Conservation (phyloP, 2,888 invertebrate genomes). For the Drosophila birchii region DNA sequence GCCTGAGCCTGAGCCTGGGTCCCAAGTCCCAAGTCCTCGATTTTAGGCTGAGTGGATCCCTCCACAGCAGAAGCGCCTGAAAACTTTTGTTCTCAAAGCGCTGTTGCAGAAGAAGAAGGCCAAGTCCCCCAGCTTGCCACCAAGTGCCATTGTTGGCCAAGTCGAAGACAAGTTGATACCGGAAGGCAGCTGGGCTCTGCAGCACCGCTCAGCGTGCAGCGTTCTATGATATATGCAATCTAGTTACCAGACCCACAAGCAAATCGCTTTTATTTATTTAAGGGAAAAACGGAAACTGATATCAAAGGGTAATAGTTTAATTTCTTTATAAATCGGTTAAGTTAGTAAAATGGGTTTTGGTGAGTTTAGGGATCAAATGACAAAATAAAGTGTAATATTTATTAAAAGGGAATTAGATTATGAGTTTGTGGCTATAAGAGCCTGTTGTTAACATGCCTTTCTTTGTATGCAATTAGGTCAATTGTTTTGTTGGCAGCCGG, state of each 20-base stretch:
- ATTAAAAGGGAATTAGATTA: too few relatives aligned
- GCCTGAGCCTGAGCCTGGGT: slow-evolving; percentile 40
- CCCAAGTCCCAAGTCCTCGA: slow-evolving; percentile 10
- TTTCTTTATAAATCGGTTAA: neutral
- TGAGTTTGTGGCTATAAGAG: neutral
- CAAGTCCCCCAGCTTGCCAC: slow-evolving; percentile 59
- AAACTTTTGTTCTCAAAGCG: slow-evolving; percentile 45
- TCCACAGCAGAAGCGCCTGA: slow-evolving; percentile 22
- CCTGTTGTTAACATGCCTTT: neutral
- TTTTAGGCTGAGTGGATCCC: slow-evolving; percentile 44
- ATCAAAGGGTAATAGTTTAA: slow-evolving; percentile 4
- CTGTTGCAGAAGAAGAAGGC: slow-evolving; percentile 45
- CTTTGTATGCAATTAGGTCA: slow-evolving; percentile 59
- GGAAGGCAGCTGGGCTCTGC: slow-evolving; percentile 13
- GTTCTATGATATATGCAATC: slow-evolving; percentile 40
- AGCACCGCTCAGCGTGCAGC: slow-evolving; percentile 5
- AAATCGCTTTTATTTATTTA: slow-evolving; percentile 32
- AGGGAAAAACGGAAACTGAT: neutral
- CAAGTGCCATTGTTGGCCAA: slow-evolving; percentile 63
- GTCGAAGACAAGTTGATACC: slow-evolving; percentile 49
- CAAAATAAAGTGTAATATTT: too few relatives aligned
- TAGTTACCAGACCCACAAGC: slow-evolving; percentile 7
- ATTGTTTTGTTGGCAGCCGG: slow-evolving; percentile 39
- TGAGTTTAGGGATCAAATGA: too few relatives aligned
- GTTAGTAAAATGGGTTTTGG: neutral